phyloP scores from a whole-genome alignment of 1,140 invertebrate species.

The Ceratoteleas bidentatus region DNA sequence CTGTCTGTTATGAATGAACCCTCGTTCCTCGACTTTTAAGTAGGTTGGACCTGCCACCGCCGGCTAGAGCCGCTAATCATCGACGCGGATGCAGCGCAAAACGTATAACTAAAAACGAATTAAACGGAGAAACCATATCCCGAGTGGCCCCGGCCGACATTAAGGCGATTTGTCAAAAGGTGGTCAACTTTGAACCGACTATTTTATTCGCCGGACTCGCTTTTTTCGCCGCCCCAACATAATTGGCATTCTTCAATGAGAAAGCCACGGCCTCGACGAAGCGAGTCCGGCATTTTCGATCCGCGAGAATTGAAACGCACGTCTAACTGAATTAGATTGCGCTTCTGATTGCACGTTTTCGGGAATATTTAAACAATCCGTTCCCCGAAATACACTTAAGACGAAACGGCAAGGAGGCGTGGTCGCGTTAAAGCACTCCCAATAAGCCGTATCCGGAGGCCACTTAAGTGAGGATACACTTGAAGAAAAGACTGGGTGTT shows the following conservation, averaged over 20 bases:
- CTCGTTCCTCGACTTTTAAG: constrained; percentile 64
- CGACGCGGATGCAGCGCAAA: constrained; percentile 36
- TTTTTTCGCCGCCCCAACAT: not conserved
- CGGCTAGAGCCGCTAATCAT: constrained; percentile 60
- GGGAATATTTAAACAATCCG: not conserved
- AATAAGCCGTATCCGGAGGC: constrained; percentile 1
- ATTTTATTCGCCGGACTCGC: not conserved
- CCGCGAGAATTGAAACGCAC: no score
- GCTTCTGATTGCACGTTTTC: not conserved
- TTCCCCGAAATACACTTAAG: not conserved
- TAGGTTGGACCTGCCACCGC: constrained; percentile 65
- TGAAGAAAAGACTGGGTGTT: not conserved
- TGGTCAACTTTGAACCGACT: not conserved
- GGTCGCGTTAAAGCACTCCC: constrained; percentile 2
- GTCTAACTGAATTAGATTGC: constrained; percentile 12
- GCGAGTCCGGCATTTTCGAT: no score
- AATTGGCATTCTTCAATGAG: not conserved
- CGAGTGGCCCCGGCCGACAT: not conserved
- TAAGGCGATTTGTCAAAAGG: constrained; percentile 19
- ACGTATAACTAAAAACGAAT: constrained; percentile 58
- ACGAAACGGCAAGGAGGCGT: not conserved
- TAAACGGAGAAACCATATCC: constrained; percentile 24
- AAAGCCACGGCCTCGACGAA: not conserved
- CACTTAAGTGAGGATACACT: not conserved
- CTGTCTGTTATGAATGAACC: constrained; percentile 76